phyloP scores from a whole-genome alignment of 2,888 invertebrate genomes.

The Seladonia tumulorum region DNA sequence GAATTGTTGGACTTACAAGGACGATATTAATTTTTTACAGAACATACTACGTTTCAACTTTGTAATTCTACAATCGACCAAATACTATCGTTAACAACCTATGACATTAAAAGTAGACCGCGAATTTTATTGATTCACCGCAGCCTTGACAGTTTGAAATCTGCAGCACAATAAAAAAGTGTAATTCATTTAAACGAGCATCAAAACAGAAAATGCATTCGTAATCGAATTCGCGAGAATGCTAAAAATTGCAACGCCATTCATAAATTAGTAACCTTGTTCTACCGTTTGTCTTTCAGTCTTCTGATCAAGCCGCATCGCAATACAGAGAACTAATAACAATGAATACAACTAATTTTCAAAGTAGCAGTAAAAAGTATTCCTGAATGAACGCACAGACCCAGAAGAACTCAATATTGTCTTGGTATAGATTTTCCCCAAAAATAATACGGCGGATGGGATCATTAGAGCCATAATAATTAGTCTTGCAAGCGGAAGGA shows the following conservation, averaged over 20 bases:
- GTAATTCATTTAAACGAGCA: not conserved
- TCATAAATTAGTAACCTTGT: not conserved
- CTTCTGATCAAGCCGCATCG: not conserved
- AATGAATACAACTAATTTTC: not conserved
- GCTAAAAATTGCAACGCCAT: not conserved
- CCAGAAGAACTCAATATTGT: not conserved
- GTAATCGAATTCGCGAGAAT: not conserved
- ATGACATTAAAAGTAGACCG: not conserved
- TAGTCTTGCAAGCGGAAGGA: not conserved
- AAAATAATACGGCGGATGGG: not conserved
- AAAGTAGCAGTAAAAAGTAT: not conserved
- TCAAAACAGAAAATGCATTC: not conserved
- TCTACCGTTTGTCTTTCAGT: not conserved
- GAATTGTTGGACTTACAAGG: not conserved
- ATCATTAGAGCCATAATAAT: not conserved
- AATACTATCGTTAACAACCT: not conserved
- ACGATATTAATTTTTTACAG: too few relatives aligned
- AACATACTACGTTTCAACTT: not conserved
- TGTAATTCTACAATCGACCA: not conserved
- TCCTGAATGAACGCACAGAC: not conserved
- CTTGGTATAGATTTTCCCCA: not conserved
- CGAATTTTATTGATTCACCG: not conserved
- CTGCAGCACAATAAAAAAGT: not conserved
- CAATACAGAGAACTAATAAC: not conserved
- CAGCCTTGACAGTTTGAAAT: not conserved